Evolutionary conservation across 92 coral and sea anemone species (phyloP).

Genomic region (Zoanthus solanderi): DNA sequence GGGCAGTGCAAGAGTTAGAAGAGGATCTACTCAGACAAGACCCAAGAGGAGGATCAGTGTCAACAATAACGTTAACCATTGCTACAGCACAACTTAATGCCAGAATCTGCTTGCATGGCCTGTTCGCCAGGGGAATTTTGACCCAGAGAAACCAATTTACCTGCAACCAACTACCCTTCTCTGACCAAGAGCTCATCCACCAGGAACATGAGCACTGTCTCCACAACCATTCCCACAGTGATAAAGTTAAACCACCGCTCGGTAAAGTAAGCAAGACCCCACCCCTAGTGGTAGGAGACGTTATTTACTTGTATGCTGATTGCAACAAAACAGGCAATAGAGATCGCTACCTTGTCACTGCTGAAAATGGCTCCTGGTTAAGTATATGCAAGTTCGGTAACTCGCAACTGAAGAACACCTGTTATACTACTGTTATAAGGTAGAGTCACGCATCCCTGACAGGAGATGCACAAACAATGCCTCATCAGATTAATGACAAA

Average conservation of each 20-base stretch:
- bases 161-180: background rate
- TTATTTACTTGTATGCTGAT: conserved; percentile 48
- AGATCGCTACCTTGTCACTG: background rate
- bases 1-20: conserved; percentile 43
- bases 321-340: conserved; percentile 46
- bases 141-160: conserved; percentile 57
- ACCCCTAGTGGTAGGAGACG: background rate
- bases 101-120: conserved; percentile 43
- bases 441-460: background rate
- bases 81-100: conserved; percentile 57
- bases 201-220: conserved; percentile 40
- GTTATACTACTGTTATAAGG: background rate
- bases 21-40: conserved; percentile 36
- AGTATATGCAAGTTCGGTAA: conserved; percentile 7
- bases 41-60: conserved; percentile 25
- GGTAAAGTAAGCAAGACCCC: background rate
- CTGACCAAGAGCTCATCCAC: conserved; percentile 27
- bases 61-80: background rate
- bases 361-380: background rate
- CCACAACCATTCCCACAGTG: conserved; percentile 56
- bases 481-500: background rate
- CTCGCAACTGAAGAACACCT: conserved; percentile 10
- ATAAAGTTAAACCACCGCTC: conserved; percentile 19
- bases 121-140: conserved; percentile 56
- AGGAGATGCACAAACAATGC: background rate